phyloP scores from a whole-genome alignment of 1,140 invertebrate species.

The Drosophila lowei region DNA sequence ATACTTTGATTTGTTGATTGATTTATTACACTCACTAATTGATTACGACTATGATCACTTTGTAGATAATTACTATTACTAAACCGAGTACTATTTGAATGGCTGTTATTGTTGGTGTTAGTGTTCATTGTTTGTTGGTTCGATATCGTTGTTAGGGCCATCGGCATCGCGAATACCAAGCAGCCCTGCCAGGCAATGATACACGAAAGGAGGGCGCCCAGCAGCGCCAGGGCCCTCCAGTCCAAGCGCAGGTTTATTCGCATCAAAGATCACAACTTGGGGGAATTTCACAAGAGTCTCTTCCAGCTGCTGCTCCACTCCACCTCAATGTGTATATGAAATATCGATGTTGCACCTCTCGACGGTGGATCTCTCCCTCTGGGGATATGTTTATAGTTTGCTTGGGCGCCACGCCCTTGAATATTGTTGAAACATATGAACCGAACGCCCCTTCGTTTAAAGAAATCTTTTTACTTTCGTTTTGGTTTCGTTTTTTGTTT shows the following conservation, averaged over 20 bases:
- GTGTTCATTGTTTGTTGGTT: conserved; percentile 28
- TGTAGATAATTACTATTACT: conserved; percentile 71
- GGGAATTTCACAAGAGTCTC: conserved; percentile 48
- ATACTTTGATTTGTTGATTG: conserved; percentile 71
- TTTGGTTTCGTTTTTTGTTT: conserved; percentile 40
- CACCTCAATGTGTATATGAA: conserved; percentile 13
- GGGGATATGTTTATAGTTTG: conserved; percentile 38
- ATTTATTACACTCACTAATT: conserved; percentile 56
- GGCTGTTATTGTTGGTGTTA: conserved; percentile 29
- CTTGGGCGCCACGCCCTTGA: conserved; percentile 61
- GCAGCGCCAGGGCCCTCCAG: conserved; percentile 83
- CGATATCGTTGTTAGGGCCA: conserved; percentile 38
- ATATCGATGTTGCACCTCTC: conserved; percentile 10
- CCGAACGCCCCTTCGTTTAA: conserved; percentile 55
- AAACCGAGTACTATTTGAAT: conserved; percentile 12
- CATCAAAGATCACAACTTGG: conserved; percentile 78
- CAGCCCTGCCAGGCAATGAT: conserved; percentile 69
- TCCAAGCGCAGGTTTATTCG: conserved; percentile 81
- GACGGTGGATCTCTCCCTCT: conserved; percentile 22
- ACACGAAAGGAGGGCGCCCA: conserved; percentile 82
- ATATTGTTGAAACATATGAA: conserved; percentile 40
- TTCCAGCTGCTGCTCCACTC: conserved; percentile 10
- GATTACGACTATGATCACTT: conserved; percentile 77
- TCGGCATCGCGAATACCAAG: conserved; percentile 73
- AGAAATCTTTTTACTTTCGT: conserved; percentile 64